phyloP scores from a whole-genome alignment of 2,888 invertebrate genomes.

The Ypsolopha scabrella region DNA sequence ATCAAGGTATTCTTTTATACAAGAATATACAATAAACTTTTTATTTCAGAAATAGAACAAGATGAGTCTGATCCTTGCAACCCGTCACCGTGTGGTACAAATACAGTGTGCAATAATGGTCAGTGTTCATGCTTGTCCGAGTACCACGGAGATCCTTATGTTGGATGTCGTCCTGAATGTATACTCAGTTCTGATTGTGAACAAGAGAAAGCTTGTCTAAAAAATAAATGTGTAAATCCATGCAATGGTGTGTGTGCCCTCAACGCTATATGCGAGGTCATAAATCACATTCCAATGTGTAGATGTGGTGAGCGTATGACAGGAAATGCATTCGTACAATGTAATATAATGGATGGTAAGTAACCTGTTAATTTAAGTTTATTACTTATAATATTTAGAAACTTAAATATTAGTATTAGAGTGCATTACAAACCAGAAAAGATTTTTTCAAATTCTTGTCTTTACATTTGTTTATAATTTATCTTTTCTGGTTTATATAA shows the following conservation, averaged over 20 bases:
- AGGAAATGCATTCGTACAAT: slow-evolving; percentile 76
- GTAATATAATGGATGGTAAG: slow-evolving; percentile 57
- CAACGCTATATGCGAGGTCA: slow-evolving; percentile 78
- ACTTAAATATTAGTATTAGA: too few relatives aligned
- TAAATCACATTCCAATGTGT: slow-evolving; percentile 80
- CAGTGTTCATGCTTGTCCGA: slow-evolving; percentile 73
- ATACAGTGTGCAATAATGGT: slow-evolving; percentile 70
- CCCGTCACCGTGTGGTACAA: slow-evolving; percentile 76
- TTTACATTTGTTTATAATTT: too few relatives aligned
- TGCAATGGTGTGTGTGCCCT: slow-evolving; percentile 79
- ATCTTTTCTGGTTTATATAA: too few relatives aligned
- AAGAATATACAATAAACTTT: background rate
- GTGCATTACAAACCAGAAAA: too few relatives aligned
- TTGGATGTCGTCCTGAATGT: slow-evolving; percentile 79
- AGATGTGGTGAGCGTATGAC: slow-evolving; percentile 75
- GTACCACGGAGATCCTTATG: slow-evolving; percentile 75
- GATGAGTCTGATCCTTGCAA: slow-evolving; percentile 68
- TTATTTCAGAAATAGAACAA: slow-evolving; percentile 29
- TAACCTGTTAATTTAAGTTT: background rate
- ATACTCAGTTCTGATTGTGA: slow-evolving; percentile 76
- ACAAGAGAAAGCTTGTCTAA: slow-evolving; percentile 73
- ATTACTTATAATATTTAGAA: too few relatives aligned
- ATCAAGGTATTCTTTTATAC: background rate
- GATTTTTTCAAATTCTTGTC: too few relatives aligned
- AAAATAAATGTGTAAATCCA: slow-evolving; percentile 78